Conservation (phyloP, 2,888 invertebrate species). For the Plagiodera versicolora region DNA sequence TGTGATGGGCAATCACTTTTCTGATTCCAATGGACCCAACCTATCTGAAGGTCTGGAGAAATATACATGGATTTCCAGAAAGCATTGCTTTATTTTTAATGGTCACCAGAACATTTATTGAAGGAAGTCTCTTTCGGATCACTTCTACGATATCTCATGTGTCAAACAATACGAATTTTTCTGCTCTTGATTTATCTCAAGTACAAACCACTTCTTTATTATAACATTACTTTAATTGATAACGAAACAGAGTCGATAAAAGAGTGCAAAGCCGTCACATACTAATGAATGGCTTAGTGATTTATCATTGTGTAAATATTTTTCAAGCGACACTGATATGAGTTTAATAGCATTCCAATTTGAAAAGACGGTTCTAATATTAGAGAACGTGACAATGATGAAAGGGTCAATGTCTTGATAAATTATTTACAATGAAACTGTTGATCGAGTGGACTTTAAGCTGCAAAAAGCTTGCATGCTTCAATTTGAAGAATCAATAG, state of each 20-base stretch:
- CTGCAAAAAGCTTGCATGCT: too few relatives aligned
- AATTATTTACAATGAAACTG: background rate
- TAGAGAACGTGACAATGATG: background rate
- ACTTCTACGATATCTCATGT: too few relatives aligned
- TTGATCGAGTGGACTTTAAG: background rate
- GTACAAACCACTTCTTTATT: slow-evolving; percentile 5
- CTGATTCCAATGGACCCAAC: too few relatives aligned
- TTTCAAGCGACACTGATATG: slow-evolving; percentile 4
- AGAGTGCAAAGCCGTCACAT: slow-evolving; percentile 1
- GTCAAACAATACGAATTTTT: background rate
- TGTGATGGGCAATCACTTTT: too few relatives aligned
- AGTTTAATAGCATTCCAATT: slow-evolving; percentile 12
- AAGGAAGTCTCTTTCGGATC: too few relatives aligned
- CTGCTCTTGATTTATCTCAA: background rate
- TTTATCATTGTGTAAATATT: slow-evolving; percentile 12
- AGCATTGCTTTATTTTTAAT: too few relatives aligned
- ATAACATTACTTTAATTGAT: slow-evolving; percentile 7
- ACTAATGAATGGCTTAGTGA: background rate
- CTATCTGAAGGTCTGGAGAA: too few relatives aligned
- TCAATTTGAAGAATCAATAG: too few relatives aligned
- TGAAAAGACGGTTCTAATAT: background rate
- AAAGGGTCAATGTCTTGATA: background rate
- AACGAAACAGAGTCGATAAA: background rate
- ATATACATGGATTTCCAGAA: too few relatives aligned
- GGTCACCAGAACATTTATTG: too few relatives aligned